Evolutionary conservation across 2,888 invertebrate genomes (phyloP), one percentile per base, ranked within the genome.

Genomic region (Melangyna quadrimaculata): DNA sequence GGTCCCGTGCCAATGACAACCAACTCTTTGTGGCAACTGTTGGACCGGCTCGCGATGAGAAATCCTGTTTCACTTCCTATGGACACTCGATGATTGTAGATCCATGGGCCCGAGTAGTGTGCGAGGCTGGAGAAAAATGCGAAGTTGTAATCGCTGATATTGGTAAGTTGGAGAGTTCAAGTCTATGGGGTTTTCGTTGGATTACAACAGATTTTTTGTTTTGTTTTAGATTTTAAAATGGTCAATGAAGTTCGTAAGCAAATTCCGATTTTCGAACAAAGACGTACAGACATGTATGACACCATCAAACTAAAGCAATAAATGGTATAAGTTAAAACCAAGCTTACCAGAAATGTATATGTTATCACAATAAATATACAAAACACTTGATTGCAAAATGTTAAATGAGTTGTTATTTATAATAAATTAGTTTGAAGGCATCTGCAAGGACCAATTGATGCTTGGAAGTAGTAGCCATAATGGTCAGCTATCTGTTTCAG

Each of bases 1-100:
- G 96, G 57, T 94, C 95, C 0, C 93, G 98, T 63, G 98, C 99
- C 40, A 93, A 95, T 37, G 98, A 99, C 93, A 96, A 97, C 91
- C 98, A 98, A 93, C 92, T 97, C 57, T 99, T 95, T 93, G 96
- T 98, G 45, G 97, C 96, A 24, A 94, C 95, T 1, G 95, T 97
- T 65, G 96, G 97, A 61, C 97, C 98, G 0, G 98, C 99, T 1
- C 93, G 97, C 84, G 96, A 96, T 90, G 90, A 91, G 3, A 3
- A 91, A 91, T 7, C 94, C 97, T 2, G 88, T 97, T 96, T 98
- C 91, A 94, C 96, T 48, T 97, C 98, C 12, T 98, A 96, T 94
- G 98, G 98, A 0, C 98, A 98, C 92, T 96, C 97, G 12, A 94
- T 95, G 90, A 93, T 97, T 10, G 95, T 96, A 0, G 95, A 95